phyloP scores from a whole-genome alignment of 2,113 vertebrate genomes.

The Camelus dromedarius region DNA sequence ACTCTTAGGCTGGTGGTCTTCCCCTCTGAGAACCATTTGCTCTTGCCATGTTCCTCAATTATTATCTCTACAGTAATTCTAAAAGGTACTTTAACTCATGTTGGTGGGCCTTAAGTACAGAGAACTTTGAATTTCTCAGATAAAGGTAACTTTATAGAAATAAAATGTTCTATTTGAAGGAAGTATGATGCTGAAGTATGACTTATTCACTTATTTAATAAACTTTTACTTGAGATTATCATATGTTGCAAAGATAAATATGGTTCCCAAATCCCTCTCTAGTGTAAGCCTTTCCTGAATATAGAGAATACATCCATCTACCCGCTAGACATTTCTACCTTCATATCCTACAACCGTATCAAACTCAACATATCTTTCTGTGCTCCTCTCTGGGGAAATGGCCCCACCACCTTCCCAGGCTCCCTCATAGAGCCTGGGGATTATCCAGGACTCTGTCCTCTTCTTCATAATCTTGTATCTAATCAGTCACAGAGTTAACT shows the following conservation, averaged over 20 bases:
- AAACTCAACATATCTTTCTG: background rate
- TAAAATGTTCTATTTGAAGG: conserved; percentile 17
- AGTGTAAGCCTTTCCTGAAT: background rate
- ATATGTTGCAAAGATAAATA: background rate
- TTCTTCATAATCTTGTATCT: background rate
- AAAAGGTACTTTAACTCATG: background rate
- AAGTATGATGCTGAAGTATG: background rate
- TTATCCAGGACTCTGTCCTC: background rate
- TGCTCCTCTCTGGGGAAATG: background rate
- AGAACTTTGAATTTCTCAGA: background rate
- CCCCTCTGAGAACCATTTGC: background rate
- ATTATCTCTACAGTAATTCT: background rate
- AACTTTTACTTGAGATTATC: background rate
- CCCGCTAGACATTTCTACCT: background rate
- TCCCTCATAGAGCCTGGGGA: background rate
- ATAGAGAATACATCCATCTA: background rate
- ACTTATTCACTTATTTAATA: background rate
- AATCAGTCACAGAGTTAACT: background rate
- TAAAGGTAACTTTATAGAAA: background rate
- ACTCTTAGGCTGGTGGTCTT: background rate
- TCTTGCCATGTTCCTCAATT: background rate
- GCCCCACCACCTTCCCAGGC: background rate
- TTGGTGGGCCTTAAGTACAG: background rate
- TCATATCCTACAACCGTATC: background rate
- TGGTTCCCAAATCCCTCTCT: background rate